These are phyloP conservation scores for Pammene aurita DNA, from an alignment of 2,888 invertebrate genomes.

Conservation along the genomic window DNA sequence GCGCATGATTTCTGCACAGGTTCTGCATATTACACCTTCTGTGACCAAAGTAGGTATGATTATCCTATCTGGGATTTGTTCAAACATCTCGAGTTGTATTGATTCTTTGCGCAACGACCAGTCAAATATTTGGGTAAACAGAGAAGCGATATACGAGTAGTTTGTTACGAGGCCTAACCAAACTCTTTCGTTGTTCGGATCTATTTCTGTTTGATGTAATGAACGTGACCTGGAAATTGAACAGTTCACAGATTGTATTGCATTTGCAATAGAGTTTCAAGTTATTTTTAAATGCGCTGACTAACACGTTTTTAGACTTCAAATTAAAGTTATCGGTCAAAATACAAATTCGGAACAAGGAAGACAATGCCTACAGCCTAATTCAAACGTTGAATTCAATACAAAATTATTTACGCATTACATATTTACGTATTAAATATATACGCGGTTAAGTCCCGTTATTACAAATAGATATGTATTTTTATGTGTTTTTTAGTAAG, in stretches of 20 bases:
- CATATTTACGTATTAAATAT: no score
- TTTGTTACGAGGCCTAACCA: constrained; percentile 29
- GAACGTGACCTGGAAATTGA: constrained; percentile 19
- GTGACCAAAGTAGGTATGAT: constrained; percentile 25
- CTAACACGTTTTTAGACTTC: no score
- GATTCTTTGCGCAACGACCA: constrained; percentile 44
- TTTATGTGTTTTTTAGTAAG: no score
- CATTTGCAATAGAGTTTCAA: background rate
- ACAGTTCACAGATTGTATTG: background rate
- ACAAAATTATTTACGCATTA: no score
- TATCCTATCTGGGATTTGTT: constrained; percentile 42
- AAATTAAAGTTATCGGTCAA: no score
- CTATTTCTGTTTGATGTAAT: constrained; percentile 27
- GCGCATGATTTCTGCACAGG: background rate
- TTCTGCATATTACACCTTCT: constrained; percentile 11
- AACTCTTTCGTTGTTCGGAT: constrained; percentile 28
- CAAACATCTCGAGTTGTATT: constrained; percentile 44
- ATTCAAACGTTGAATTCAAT: no score
- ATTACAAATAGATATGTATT: no score
- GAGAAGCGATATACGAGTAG: constrained; percentile 38
- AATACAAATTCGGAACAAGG: no score
- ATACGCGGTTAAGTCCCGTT: no score
- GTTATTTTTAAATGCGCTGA: no score
- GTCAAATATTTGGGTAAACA: constrained; percentile 36
- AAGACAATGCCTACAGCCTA: no score